Evolutionary conservation across 2,797 vertebrate genomes (phyloP).

Genomic region (Epinephelus awoara): DNA sequence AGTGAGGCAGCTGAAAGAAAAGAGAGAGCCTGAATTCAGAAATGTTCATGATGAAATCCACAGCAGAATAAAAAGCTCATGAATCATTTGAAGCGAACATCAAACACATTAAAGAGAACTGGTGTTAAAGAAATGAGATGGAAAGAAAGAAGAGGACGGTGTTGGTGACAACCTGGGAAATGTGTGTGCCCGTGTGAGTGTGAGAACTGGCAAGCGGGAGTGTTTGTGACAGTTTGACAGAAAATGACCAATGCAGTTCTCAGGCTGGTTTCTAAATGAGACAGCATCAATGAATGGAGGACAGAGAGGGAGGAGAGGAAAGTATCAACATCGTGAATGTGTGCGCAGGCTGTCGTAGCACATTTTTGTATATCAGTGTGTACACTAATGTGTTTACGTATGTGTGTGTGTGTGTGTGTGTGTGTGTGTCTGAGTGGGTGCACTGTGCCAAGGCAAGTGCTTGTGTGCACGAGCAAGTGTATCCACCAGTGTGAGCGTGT

Average conservation of each 20-base stretch:
- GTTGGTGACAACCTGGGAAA: conserved; percentile 46
- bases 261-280: conserved; percentile 15
- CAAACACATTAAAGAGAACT: conserved; percentile 23
- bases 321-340: conserved; percentile 2
- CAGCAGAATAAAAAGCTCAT: conserved; percentile 3
- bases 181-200: conserved; percentile 34
- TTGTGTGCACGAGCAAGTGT: neutral
- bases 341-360: neutral
- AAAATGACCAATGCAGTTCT: conserved; percentile 25
- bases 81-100: conserved; percentile 27
- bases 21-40: conserved; percentile 21
- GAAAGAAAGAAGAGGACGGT: conserved; percentile 38
- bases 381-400: conserved; percentile 8
- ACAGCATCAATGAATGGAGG: conserved; percentile 18
- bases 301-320: conserved; percentile 5
- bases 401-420: neutral
- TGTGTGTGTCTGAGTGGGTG: neutral
- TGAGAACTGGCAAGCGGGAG: conserved; percentile 57
- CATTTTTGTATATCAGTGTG: neutral
- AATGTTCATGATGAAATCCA: neutral
- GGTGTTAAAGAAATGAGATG: conserved; percentile 5
- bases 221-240: conserved; percentile 48
- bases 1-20: conserved; percentile 92
- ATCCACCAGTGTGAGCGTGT: conserved; percentile 31
- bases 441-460: neutral